These are phyloP conservation scores for Grammomys dolichurus DNA, from an alignment of 2,113 vertebrate species.

Conservation along the genomic window DNA sequence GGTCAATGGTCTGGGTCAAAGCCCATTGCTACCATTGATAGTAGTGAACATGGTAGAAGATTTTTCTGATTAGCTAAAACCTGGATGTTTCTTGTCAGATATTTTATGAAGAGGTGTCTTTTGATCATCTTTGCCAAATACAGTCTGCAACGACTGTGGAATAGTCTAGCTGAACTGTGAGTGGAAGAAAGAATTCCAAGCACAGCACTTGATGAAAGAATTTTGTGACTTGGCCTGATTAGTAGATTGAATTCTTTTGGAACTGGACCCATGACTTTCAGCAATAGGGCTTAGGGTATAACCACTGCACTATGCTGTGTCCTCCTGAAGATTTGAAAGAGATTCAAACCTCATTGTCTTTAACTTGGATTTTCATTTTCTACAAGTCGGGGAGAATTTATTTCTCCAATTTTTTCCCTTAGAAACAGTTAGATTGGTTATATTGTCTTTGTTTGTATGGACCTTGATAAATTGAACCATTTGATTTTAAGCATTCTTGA, in stretches of 20 bases:
- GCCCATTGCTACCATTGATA: too few species aligned
- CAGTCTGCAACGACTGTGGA: not conserved
- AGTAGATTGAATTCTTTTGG: not conserved
- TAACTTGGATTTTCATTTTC: not conserved
- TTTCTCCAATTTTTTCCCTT: not conserved
- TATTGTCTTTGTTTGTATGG: not conserved
- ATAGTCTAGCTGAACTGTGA: not conserved
- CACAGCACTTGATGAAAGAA: not conserved
- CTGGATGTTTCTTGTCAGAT: too few species aligned
- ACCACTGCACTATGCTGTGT: not conserved
- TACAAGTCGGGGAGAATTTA: not conserved
- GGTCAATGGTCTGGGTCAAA: too few species aligned
- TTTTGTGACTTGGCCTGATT: not conserved
- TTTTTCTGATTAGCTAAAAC: too few species aligned
- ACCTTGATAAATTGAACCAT: not conserved
- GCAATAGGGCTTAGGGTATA: rapidly evolving
- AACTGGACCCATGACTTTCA: not conserved
- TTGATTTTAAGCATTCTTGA: not conserved
- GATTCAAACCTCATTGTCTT: not conserved
- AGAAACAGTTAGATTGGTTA: not conserved
- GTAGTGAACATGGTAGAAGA: too few species aligned
- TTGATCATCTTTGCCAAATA: not conserved
- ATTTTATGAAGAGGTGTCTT: not conserved
- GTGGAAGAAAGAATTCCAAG: not conserved
- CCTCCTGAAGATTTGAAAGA: not conserved